Percentiles rank a stretch among this genome's conserved stretches.
Evolutionary conservation across 2,888 invertebrate species (phyloP).

Genomic region (Choreutis nemorana): DNA sequence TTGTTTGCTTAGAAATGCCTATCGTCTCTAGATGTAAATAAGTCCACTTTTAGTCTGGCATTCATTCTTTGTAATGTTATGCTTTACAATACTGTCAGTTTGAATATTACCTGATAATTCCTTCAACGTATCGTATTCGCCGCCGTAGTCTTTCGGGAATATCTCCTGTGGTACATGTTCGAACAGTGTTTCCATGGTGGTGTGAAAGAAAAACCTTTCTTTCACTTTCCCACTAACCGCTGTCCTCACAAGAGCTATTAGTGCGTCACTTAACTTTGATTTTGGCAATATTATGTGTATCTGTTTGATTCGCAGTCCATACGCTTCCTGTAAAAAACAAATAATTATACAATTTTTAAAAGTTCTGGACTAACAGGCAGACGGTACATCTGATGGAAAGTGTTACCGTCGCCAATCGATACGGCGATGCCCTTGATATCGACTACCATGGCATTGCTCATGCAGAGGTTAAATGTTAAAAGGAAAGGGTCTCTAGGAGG

Average conservation of each 20-base stretch:
- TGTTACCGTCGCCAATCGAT: conserved; percentile 12
- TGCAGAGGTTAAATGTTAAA: conserved; percentile 15
- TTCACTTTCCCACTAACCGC: conserved; percentile 10
- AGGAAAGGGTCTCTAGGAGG: conserved; percentile 15
- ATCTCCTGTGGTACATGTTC: conserved; percentile 30
- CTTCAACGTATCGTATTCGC: conserved; percentile 27
- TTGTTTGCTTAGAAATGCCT: too few relatives aligned
- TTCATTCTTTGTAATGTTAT: too few relatives aligned
- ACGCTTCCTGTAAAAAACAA: conserved; percentile 15
- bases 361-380: conserved; percentile 2
- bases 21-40: too few relatives aligned
- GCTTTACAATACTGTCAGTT: background rate
- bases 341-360: conserved; percentile 3
- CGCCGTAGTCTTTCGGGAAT: conserved; percentile 40
- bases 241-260: conserved; percentile 9
- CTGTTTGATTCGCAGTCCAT: conserved; percentile 12
- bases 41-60: too few relatives aligned
- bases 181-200: conserved; percentile 29
- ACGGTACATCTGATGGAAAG: conserved; percentile 15
- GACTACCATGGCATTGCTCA: conserved; percentile 12
- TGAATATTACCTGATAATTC: conserved; percentile 35
- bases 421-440: conserved; percentile 15
- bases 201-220: conserved; percentile 18
- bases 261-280: conserved; percentile 12
- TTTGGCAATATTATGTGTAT: conserved; percentile 12